A percentile compares a stretch with the other conserved stretches of the same genome.
These are phyloP conservation scores for Plectrocnemia conspersa DNA, from an alignment of 1,140 invertebrate genomes.

Conservation along the genomic window DNA sequence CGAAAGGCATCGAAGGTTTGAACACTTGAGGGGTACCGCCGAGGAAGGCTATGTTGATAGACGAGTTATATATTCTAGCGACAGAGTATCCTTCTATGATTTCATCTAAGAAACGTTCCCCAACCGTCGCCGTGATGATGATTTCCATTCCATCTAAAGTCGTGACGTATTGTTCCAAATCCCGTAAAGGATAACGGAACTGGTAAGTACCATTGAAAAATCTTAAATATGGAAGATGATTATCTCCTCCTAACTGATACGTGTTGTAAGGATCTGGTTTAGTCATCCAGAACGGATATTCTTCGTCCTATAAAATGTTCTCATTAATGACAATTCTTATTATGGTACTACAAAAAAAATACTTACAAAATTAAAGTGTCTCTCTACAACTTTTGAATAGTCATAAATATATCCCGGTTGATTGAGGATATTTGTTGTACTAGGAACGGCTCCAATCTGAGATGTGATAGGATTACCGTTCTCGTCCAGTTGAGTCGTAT, in stretches of 20 bases:
- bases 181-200: conserved; percentile 78
- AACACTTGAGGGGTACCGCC: conserved; percentile 89
- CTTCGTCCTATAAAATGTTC: conserved; percentile 60
- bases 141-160: conserved; percentile 76
- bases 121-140: conserved; percentile 80
- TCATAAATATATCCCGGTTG: conserved; percentile 52
- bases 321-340: conserved; percentile 8
- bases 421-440: conserved; percentile 47
- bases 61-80: conserved; percentile 82
- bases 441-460: conserved; percentile 39
- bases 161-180: conserved; percentile 64
- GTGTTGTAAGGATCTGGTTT: conserved; percentile 49
- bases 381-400: conserved; percentile 57
- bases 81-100: conserved; percentile 81
- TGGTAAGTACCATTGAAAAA: conserved; percentile 82
- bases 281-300: conserved; percentile 72
- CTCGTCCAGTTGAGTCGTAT: conserved; percentile 36
- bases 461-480: conserved; percentile 34
- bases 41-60: conserved; percentile 74
- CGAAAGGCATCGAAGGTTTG: conserved; percentile 87
- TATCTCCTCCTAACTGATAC: conserved; percentile 36
- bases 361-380: conserved; percentile 70
- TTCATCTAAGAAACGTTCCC: conserved; percentile 84
- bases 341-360: conserved; percentile 7
- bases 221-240: conserved; percentile 61